phyloP scores from a whole-genome alignment of 2,113 vertebrate genomes.

The Laterallus jamaicensis region DNA sequence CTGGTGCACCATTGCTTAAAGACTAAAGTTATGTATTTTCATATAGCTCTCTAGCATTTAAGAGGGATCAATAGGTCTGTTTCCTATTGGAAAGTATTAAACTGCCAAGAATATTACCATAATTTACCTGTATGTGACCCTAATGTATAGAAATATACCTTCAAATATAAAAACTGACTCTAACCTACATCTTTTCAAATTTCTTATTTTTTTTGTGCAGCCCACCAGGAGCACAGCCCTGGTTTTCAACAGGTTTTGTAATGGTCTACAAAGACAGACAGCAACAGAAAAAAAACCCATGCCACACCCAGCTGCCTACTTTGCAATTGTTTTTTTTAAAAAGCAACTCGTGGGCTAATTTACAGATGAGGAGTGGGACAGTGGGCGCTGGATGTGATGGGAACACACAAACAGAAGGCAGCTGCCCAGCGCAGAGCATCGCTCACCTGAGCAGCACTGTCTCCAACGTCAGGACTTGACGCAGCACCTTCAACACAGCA shows the following conservation, averaged over 20 bases:
- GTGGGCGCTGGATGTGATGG: fast-evolving
- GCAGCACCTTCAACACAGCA: background rate
- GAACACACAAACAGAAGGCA: background rate
- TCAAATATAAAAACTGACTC: background rate
- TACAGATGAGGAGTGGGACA: fast-evolving
- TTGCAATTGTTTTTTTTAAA: background rate
- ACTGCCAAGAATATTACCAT: background rate
- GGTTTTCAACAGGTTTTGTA: background rate
- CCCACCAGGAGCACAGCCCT: background rate
- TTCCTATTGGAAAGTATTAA: background rate
- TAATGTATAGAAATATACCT: background rate
- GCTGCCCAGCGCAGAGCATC: background rate
- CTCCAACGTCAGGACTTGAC: background rate
- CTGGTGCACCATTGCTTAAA: background rate
- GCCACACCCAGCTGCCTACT: background rate
- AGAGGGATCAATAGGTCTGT: background rate
- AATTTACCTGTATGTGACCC: background rate
- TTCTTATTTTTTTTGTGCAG: background rate
- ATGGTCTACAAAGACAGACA: background rate
- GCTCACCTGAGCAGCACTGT: fast-evolving
- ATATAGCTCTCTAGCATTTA: background rate
- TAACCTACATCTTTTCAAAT: background rate
- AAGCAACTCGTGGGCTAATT: background rate
- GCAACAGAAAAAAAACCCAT: background rate
- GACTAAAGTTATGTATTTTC: background rate